These are phyloP conservation scores for Capricornis sumatraensis DNA, from an alignment of 2,113 vertebrate genomes.

Conservation along the genomic window DNA sequence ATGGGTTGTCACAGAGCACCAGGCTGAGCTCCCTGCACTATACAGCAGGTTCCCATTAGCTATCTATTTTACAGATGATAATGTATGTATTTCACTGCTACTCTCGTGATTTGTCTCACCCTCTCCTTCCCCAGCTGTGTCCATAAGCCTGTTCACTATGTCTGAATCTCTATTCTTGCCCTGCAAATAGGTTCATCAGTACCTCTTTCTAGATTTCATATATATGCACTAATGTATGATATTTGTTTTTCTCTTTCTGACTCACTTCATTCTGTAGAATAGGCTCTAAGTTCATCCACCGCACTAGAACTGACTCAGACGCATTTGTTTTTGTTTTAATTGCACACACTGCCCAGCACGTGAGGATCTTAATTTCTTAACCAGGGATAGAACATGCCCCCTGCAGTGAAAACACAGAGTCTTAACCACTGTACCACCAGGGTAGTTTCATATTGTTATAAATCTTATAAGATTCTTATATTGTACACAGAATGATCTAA, in stretches of 20 bases:
- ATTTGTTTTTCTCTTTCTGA: neutral
- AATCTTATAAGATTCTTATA: neutral
- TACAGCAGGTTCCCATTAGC: neutral
- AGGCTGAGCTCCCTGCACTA: neutral
- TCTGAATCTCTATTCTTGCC: neutral
- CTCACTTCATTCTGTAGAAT: neutral
- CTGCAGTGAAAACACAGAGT: neutral
- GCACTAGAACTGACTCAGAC: neutral
- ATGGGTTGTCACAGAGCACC: neutral
- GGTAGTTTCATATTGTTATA: neutral
- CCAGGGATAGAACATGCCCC: neutral
- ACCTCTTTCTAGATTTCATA: neutral
- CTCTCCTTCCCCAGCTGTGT: neutral
- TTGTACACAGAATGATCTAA: neutral
- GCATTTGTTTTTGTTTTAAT: neutral
- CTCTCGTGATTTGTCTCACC: neutral
- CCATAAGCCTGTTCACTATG: neutral
- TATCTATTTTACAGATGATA: neutral
- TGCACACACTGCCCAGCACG: fast-evolving
- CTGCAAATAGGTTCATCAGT: neutral
- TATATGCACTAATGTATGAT: neutral
- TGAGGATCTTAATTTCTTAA: neutral
- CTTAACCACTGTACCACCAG: neutral
- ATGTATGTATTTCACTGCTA: neutral
- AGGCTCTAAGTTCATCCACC: neutral